A percentile compares a stretch with the other conserved stretches of the same genome.
These are phyloP conservation scores for Sebastes elongatus DNA, from an alignment of 2,797 vertebrate species.

Conservation along the genomic window DNA sequence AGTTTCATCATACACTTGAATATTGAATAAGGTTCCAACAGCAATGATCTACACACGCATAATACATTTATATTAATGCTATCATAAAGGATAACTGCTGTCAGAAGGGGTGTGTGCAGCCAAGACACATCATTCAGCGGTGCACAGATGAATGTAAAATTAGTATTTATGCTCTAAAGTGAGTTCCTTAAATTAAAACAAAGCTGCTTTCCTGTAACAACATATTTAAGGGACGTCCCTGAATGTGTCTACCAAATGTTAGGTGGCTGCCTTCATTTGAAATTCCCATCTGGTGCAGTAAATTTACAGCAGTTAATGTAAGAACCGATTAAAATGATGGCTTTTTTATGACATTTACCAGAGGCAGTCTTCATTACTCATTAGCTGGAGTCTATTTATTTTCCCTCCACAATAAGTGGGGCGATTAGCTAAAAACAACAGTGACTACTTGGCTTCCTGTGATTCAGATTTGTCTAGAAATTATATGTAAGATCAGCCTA, in stretches of 20 bases:
- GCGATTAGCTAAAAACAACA: neutral
- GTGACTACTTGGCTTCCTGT: neutral
- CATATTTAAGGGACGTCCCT: neutral
- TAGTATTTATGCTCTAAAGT: neutral
- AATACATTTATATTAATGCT: neutral
- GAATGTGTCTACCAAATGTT: neutral
- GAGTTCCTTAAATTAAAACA: neutral
- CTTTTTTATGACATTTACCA: constrained; percentile 18
- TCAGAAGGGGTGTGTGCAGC: neutral
- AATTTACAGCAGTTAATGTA: neutral
- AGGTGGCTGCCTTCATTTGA: neutral
- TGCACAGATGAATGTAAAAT: neutral
- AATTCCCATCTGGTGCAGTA: neutral
- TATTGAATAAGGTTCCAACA: neutral
- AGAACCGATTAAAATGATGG: constrained; percentile 1
- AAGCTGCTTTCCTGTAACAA: neutral
- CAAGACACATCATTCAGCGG: neutral
- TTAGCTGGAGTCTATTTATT: neutral
- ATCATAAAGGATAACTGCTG: neutral
- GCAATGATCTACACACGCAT: neutral
- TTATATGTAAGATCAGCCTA: neutral
- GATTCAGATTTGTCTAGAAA: neutral
- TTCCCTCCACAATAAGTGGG: neutral
- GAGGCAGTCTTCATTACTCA: constrained; percentile 12
- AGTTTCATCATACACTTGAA: constrained; percentile 9